Evolutionary conservation across 1,140 invertebrate genomes (phyloP), one percentile per base, ranked within the genome.

Genomic region (Lordiphosa stackelbergi): DNA sequence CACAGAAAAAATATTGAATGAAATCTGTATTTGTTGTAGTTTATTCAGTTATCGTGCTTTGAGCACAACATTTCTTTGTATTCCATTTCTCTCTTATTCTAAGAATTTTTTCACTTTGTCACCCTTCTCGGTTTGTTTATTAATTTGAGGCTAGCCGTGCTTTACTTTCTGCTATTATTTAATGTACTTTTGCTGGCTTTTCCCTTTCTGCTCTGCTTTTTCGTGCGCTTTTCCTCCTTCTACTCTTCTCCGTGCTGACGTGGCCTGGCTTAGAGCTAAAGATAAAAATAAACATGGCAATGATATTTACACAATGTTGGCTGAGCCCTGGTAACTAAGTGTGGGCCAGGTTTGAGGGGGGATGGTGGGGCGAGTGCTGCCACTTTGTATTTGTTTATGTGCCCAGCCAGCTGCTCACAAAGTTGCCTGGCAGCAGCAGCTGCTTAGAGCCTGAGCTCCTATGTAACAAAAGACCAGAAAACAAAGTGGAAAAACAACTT

Each of bases 231-330:
- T 40, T 40, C 43, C 58, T 58, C 56, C 47, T 56, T 36, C 48
- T 41, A 10, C 41, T 53, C 31, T 64, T 52, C 7, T 51, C 40
- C 60, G 51, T 52, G 49, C 56, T 53, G 49, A 63, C 60, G 47
- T 28, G 64, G 52, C 55, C 48, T 69, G 54, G 66, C 77, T 83
- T 77, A 83, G 57, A 83, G 60, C 77, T 77, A 75, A 61, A 83
- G 72, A 83, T 83, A 70, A 83, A 83, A 83, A 73, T 77, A 83
- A 83, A 83, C 78, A 83, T 83, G 65, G 66, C 69, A 69, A 77
- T 83, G 77, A 78, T 83, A 84, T 83, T 83, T 83, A 83, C 69
- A 83, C 77, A 83, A 73, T 73, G 77, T 77, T 59, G 64, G 64
- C 57, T 66, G 40, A 66, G 53, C 68, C 62, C 54, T 71, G 68